Evolutionary conservation across 2,113 vertebrate genomes (phyloP).

Genomic region (Ctenodactylus gundi): DNA sequence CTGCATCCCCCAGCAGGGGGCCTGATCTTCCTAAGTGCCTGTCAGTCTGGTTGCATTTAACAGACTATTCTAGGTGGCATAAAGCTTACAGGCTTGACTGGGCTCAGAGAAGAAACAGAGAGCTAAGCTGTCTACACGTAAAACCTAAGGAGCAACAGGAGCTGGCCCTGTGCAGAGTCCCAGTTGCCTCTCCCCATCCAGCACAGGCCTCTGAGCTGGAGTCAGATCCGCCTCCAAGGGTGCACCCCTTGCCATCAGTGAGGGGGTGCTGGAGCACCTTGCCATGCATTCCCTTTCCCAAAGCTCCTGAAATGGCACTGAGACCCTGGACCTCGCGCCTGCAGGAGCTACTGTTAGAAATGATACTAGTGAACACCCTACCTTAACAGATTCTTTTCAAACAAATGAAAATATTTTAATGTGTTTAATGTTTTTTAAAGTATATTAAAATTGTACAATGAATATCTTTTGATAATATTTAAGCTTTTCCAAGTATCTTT

Average conservation of each 20-base stretch:
- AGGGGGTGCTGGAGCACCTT: neutral
- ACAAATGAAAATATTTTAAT: neutral
- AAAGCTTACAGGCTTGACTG: neutral
- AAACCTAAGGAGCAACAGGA: neutral
- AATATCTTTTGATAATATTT: neutral
- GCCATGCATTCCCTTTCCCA: neutral
- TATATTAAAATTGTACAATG: neutral
- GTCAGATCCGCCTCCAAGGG: neutral
- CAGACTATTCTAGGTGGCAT: neutral
- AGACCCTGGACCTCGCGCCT: neutral
- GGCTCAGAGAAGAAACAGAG: neutral
- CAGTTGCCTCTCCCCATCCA: neutral
- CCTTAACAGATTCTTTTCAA: neutral
- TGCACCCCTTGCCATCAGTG: neutral
- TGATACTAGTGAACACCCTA: neutral
- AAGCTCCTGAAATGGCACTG: neutral
- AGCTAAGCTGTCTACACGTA: neutral
- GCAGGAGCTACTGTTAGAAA: neutral
- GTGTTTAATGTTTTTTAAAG: neutral
- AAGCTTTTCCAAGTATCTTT: slow-evolving; percentile 11
- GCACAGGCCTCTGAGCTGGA: neutral
- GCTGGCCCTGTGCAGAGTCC: neutral
- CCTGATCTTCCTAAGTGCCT: neutral
- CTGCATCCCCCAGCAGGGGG: neutral
- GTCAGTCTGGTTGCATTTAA: neutral